Percentiles rank a stretch among this genome's conserved stretches.
Evolutionary conservation across 2,888 invertebrate genomes (phyloP).

Genomic region (Harpalus rufipes): DNA sequence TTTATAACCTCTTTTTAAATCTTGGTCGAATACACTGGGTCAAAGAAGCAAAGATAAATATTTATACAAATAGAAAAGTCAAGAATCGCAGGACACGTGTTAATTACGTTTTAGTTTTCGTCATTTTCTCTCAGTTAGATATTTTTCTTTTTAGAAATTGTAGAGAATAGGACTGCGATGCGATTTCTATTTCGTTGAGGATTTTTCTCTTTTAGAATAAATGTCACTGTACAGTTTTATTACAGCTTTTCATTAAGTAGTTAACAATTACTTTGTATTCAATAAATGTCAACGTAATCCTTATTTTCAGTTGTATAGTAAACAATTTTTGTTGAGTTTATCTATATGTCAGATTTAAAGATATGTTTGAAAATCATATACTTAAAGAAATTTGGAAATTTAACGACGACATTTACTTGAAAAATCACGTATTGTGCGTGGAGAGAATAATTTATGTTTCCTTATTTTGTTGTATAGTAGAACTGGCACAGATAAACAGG

Average conservation of each 20-base stretch:
- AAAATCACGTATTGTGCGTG: slow-evolving; percentile 21
- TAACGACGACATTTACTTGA: slow-evolving; percentile 16
- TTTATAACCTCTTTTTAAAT: slow-evolving; percentile 33
- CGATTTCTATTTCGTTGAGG: slow-evolving; percentile 47
- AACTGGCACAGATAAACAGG: slow-evolving; percentile 40
- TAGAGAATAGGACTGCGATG: slow-evolving; percentile 10
- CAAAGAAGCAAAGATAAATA: slow-evolving; percentile 48
- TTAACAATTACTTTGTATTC: slow-evolving; percentile 16
- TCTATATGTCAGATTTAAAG: slow-evolving; percentile 2
- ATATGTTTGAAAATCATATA: not conserved
- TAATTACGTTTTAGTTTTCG: slow-evolving; percentile 46
- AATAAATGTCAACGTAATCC: slow-evolving; percentile 1
- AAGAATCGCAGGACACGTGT: slow-evolving; percentile 37
- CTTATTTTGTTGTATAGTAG: slow-evolving; percentile 34
- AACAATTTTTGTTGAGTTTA: slow-evolving; percentile 10
- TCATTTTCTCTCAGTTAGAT: slow-evolving; percentile 48
- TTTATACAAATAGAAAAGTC: slow-evolving; percentile 44
- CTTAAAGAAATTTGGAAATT: slow-evolving; percentile 33
- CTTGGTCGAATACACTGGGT: slow-evolving; percentile 17
- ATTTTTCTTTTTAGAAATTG: slow-evolving; percentile 57
- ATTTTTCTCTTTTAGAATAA: slow-evolving; percentile 46
- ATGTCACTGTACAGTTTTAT: slow-evolving; percentile 40
- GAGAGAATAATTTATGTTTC: slow-evolving; percentile 47
- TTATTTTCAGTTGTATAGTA: not conserved
- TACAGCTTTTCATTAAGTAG: slow-evolving; percentile 22